These are phyloP conservation scores for Aporophyla nigra DNA, from an alignment of 2,888 invertebrate genomes.

Conservation along the genomic window DNA sequence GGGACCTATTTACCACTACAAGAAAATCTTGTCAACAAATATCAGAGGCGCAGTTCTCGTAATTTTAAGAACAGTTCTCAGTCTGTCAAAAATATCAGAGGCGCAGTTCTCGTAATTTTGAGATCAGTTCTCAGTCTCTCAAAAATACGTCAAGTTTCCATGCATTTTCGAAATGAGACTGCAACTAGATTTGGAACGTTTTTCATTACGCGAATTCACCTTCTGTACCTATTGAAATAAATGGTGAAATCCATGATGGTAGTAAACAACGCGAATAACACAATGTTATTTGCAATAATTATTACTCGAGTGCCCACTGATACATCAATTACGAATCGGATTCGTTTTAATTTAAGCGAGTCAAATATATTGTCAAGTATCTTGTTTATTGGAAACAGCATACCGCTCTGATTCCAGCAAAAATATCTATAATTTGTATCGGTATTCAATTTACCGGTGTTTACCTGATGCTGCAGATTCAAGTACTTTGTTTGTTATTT, in stretches of 20 bases:
- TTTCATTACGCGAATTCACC: no score
- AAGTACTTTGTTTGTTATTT: constrained; percentile 13
- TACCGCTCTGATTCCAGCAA: not conserved
- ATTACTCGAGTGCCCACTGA: constrained; percentile 14
- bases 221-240: not conserved
- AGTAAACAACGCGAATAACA: constrained; percentile 13
- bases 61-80: no score
- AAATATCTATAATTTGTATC: constrained; percentile 20
- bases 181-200: no score
- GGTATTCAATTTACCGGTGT: constrained; percentile 19
- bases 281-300: constrained; percentile 33
- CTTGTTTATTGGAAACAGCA: constrained; percentile 22
- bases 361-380: constrained; percentile 38
- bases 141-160: no score
- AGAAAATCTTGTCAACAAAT: not conserved
- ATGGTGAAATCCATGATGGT: not conserved
- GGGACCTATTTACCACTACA: not conserved
- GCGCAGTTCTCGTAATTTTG: no score
- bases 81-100: no score
- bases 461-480: constrained; percentile 24
- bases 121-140: no score
- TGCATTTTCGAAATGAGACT: no score
- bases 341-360: constrained; percentile 33
- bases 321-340: constrained; percentile 30
- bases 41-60: not conserved